Evolutionary conservation across 2,888 invertebrate genomes (phyloP), one percentile per base, ranked within the genome.

Genomic region (Tiliacea aurago): DNA sequence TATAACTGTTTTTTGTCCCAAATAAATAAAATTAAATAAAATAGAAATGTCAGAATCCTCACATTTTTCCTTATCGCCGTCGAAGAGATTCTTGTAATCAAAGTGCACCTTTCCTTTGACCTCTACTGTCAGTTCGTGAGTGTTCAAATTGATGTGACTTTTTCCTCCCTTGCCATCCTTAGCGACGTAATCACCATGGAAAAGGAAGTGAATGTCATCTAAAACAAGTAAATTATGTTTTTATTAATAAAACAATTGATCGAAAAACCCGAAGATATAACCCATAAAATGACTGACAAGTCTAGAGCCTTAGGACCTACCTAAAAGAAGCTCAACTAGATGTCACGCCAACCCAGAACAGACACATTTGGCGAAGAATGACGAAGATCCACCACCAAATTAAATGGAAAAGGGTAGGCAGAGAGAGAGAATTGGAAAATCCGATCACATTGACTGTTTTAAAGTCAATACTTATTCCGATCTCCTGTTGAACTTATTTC

Each of bases 41-140:
- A 28, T 15, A 55, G 28, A 28, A 28, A 55, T 28, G 9, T 18
- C 28, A 28, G 55, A 55, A 55, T 28, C 15, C 55, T 55, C 55
- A 55, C 83, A 81, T 78, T 72, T 74, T 20, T 61, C 55, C 41
- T 73, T 61, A 47, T 81, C 84, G 10, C 84, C 84, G n/a, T 72
- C 23, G 51, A 70, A 83, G 9, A 83, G 72, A 59, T 83, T 81
- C 41, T 69, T 45, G 47, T 55, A 78, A 2, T 76, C 70, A 59
- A 76, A 78, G 1, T 56, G 51, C 1, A 76, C 47, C 28, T 78
- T 81, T 47, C 73, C 83, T 20, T 56, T 58, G 13, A 28, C 20
- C 0, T 69, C 70, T 3, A 47, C 23, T 1, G 71, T 13, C 2
- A 82, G 15, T 37, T 33, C 28, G 20, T 82, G 69, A 9, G 47